Base-by-base conservation (phyloP, 2,113 vertebrate species). In the Oncorhynchus nerka region DNA sequence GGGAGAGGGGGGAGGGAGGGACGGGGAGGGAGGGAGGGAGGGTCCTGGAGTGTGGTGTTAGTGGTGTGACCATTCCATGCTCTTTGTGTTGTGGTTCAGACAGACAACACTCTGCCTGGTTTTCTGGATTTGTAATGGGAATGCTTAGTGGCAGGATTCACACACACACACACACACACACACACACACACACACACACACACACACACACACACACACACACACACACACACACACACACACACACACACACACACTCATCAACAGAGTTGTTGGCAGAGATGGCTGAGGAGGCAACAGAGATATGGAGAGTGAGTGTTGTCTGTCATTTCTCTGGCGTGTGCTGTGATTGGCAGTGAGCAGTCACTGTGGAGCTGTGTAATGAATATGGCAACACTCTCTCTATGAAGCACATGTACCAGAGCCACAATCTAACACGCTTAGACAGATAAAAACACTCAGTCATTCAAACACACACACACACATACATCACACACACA, bases 1-100 rank as follows among this genome's bases (percentile, higher is more conserved):
- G 30, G 5, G 30, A 4, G 30, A 32, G 30, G 30, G 30, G 30
- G 4, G 30, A 1, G 30, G 4, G 30, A 30, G 30, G 4, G 30
- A 30, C 0, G 0, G 30, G 30, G 30, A 30, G 30, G 4, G 30
- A 4, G 30, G 30, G 30, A 4, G 30, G 4, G 30, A 30, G 30
- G 4, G 30, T 76, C 30, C 8, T 69, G 34, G 34, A 74, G 57
- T 75, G 26, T 74, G 70, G 20, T 71, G 57, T 2, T 32, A 5
- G 30, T 32, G 30, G 1, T 32, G 68, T 73, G 24, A 83, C 74
- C 76, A 6, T 75, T 61, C 74, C 22, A 13, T 15, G 2, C 4
- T 62, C 61, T 83, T 75, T 70, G 64, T 85, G 66, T 62, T 48
- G 45, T 30, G 48, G 59, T 84, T 79, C 62, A 32, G 68, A 70